A percentile compares a stretch with the other conserved stretches of the same genome.
Evolutionary conservation across 1,140 invertebrate genomes (phyloP).

Genomic region (Globodera ellingtonae): DNA sequence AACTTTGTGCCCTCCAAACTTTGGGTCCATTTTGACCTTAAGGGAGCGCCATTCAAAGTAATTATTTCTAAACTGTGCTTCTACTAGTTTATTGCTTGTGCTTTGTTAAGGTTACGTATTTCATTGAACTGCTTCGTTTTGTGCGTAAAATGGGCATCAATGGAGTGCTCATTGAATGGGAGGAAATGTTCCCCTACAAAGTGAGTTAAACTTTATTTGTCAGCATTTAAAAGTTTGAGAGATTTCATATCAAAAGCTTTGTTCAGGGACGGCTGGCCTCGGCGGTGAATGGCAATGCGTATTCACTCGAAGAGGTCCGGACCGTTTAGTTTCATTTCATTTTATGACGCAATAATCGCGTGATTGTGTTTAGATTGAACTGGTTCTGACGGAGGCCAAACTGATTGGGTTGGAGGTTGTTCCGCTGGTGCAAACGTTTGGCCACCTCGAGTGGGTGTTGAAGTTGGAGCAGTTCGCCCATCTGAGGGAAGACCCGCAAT

Average conservation of each 20-base stretch:
- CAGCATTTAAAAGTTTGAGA: neutral
- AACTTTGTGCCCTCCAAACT: slow-evolving; percentile 66
- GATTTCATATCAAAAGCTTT: slow-evolving; percentile 75
- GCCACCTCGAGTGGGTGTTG: slow-evolving; percentile 77
- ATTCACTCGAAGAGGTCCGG: slow-evolving; percentile 74
- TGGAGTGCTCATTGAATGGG: slow-evolving; percentile 88
- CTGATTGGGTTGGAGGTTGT: slow-evolving; percentile 78
- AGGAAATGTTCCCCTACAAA: slow-evolving; percentile 93
- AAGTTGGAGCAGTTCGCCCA: slow-evolving; percentile 65
- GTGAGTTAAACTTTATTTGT: neutral
- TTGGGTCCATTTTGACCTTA: slow-evolving; percentile 83
- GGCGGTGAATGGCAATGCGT: slow-evolving; percentile 78
- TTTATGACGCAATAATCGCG: neutral
- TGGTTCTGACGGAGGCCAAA: slow-evolving; percentile 67
- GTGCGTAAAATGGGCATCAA: slow-evolving; percentile 80
- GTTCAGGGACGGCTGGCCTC: slow-evolving; percentile 75
- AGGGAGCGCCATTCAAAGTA: slow-evolving; percentile 79
- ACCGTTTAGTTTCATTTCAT: slow-evolving; percentile 66
- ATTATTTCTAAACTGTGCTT: slow-evolving; percentile 1
- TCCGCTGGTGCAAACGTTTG: slow-evolving; percentile 91
- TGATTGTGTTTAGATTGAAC: slow-evolving; percentile 18
- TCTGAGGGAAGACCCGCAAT: slow-evolving; percentile 70
- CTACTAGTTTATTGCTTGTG: slow-evolving; percentile 2
- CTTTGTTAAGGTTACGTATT: slow-evolving; percentile 67
- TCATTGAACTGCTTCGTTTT: slow-evolving; percentile 76